Evolutionary conservation across 1,140 invertebrate genomes (phyloP).

Genomic region (Plodia interpunctella): DNA sequence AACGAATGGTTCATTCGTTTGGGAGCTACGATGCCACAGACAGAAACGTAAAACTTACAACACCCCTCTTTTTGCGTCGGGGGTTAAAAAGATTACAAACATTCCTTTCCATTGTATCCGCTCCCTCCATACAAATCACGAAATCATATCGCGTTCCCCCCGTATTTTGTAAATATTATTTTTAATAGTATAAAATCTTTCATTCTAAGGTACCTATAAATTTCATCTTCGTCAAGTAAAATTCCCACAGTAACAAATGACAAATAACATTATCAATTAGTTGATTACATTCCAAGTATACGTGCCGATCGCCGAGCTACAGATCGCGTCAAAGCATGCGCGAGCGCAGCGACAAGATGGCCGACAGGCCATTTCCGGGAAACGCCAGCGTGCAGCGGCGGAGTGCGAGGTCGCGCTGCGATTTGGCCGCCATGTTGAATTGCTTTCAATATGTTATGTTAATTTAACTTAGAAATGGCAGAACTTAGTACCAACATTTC

Average conservation of each 20-base stretch:
- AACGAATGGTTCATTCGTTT: too few relatives aligned
- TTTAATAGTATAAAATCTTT: too few relatives aligned
- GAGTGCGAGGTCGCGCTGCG: slow-evolving; percentile 5
- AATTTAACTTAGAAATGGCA: background rate
- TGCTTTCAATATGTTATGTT: slow-evolving; percentile 4
- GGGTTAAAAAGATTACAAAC: too few relatives aligned
- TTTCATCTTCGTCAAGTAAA: background rate
- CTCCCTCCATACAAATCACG: too few relatives aligned
- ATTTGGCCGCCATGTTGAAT: background rate
- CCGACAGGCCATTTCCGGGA: slow-evolving; percentile 34
- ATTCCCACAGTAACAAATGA: slow-evolving; percentile 10
- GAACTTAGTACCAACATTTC: background rate
- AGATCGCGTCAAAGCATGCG: slow-evolving; percentile 7
- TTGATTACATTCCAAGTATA: slow-evolving; percentile 15
- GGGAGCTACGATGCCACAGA: too few relatives aligned
- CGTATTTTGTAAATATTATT: too few relatives aligned
- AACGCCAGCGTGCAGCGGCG: slow-evolving; percentile 23
- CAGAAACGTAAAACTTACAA: too few relatives aligned
- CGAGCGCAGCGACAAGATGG: slow-evolving; percentile 27
- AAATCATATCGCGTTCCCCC: too few relatives aligned
- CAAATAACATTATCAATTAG: slow-evolving; percentile 13
- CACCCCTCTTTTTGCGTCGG: too few relatives aligned
- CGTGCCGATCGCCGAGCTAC: slow-evolving; percentile 6
- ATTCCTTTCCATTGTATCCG: too few relatives aligned
- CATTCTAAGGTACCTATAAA: too few relatives aligned